These are phyloP conservation scores for Ancistrus triradiatus DNA, from an alignment of 2,113 vertebrate species.

Conservation along the genomic window DNA sequence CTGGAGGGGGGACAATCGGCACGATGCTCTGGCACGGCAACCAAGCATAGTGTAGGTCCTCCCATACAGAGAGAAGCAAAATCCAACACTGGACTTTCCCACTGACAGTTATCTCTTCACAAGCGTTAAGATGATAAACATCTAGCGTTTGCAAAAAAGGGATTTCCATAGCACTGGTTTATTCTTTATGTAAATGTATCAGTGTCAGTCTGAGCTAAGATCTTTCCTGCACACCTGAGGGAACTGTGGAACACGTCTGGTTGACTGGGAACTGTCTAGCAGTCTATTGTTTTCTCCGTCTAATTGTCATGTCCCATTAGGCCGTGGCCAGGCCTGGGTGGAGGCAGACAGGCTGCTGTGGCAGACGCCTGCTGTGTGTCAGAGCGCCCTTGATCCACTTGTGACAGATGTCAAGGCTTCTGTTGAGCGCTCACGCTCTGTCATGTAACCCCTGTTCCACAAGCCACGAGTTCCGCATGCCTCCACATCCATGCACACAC, in stretches of 20 bases:
- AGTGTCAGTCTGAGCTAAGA: neutral
- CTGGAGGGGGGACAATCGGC: too few species aligned
- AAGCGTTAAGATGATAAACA: too few species aligned
- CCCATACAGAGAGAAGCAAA: too few species aligned
- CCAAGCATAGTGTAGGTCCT: too few species aligned
- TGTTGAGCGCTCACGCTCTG: conserved; percentile 69
- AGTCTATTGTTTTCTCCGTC: conserved; percentile 61
- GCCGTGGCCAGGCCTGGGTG: conserved; percentile 55
- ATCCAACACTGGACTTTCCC: too few species aligned
- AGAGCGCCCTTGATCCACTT: conserved; percentile 68
- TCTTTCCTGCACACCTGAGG: conserved; percentile 12
- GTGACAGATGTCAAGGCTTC: conserved; percentile 75
- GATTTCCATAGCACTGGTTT: too few species aligned
- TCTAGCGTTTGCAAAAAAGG: too few species aligned
- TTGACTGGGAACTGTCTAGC: conserved; percentile 46
- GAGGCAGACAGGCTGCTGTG: conserved; percentile 56
- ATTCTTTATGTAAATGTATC: neutral
- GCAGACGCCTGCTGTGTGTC: conserved; percentile 69
- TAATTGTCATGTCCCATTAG: conserved; percentile 70
- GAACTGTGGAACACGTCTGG: conserved; percentile 43
- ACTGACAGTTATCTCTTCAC: too few species aligned
- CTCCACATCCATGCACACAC: conserved; percentile 53
- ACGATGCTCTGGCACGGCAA: too few species aligned
- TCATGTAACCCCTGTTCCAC: conserved; percentile 62
- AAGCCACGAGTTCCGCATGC: conserved; percentile 53